Conservation (phyloP, 2,797 vertebrate species). For the Channa striata region DNA sequence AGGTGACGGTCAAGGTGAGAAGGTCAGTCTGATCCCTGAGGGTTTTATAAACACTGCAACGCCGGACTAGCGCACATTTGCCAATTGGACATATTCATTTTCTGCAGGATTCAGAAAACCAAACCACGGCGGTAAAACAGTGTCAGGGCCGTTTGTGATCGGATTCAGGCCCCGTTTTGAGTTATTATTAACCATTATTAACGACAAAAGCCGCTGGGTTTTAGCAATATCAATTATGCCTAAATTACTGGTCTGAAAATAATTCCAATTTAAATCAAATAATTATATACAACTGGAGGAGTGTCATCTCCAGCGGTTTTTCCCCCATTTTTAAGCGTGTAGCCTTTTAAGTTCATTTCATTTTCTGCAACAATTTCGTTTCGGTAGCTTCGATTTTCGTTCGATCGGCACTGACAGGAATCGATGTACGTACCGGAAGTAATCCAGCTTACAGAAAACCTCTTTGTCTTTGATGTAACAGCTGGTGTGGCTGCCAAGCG, state of each 20-base stretch:
- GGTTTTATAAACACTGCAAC: neutral
- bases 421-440: conserved; percentile 89
- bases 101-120: neutral
- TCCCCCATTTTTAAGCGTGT: too few relatives aligned
- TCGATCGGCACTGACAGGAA: neutral
- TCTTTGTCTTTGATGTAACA: conserved; percentile 98
- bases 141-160: neutral
- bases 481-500: conserved; percentile 92
- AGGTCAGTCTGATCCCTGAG: neutral
- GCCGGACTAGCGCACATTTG: neutral
- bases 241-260: too few relatives aligned
- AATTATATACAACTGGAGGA: too few relatives aligned
- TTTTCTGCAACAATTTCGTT: conserved; percentile 14
- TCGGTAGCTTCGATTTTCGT: neutral
- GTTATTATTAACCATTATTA: too few relatives aligned
- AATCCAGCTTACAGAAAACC: conserved; percentile 98
- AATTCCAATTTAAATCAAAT: too few relatives aligned
- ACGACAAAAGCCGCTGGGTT: too few relatives aligned
- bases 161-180: too few relatives aligned
- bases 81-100: neutral
- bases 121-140: too few relatives aligned
- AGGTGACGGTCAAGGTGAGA: conserved; percentile 7
- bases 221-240: too few relatives aligned
- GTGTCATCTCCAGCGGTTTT: too few relatives aligned
- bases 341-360: neutral